Evolutionary conservation across 2,797 vertebrate genomes (phyloP).

Genomic region (Chiroxiphia lanceolata): DNA sequence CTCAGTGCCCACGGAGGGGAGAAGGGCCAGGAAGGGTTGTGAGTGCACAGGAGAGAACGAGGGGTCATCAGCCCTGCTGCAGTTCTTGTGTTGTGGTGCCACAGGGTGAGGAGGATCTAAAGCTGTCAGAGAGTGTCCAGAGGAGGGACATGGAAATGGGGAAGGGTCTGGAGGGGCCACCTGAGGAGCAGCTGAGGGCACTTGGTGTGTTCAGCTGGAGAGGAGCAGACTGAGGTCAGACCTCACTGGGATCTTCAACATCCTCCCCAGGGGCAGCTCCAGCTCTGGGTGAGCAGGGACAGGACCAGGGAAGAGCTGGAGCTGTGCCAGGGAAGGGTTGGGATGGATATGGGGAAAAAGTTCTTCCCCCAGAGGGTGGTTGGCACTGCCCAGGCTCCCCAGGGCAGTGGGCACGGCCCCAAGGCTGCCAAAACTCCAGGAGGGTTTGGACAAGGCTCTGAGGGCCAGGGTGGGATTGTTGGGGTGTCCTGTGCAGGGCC

Average conservation of each 20-base stretch:
- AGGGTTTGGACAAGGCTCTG: background rate
- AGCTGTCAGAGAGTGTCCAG: background rate
- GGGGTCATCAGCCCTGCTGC: background rate
- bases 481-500: background rate
- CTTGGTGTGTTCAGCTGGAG: background rate
- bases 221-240: background rate
- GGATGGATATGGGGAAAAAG: background rate
- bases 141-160: rapidly evolving
- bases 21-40: background rate
- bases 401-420: background rate
- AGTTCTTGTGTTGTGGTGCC: background rate
- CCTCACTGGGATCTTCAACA: background rate
- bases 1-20: rapidly evolving
- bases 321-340: background rate
- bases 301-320: background rate
- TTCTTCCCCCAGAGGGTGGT: background rate
- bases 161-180: background rate
- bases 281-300: background rate
- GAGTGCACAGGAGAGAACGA: no score
- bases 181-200: background rate
- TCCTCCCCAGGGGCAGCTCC: background rate
- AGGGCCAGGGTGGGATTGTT: background rate
- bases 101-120: background rate
- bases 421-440: background rate
- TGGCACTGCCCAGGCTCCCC: background rate